phyloP scores from a whole-genome alignment of 2,797 vertebrate genomes.

The Sarcophilus harrisii region DNA sequence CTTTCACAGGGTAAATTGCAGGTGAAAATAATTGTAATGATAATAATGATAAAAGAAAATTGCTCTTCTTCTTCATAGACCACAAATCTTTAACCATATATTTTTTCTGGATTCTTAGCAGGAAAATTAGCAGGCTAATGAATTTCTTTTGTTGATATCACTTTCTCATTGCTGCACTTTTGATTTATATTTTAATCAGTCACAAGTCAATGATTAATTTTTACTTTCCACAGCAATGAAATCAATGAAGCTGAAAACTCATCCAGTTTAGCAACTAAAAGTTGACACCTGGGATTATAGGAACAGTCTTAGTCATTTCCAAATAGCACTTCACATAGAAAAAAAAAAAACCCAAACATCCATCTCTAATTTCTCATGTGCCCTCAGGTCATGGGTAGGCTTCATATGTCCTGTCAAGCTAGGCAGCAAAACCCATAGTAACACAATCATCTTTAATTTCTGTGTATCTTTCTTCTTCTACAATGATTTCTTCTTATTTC shows the following conservation, averaged over 20 bases:
- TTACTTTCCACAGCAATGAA: constrained; percentile 50
- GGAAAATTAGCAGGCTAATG: neutral
- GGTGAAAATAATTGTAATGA: neutral
- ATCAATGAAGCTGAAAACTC: constrained; percentile 59
- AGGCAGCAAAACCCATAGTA: constrained; percentile 1
- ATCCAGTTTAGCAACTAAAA: constrained; percentile 61
- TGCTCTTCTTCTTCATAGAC: neutral
- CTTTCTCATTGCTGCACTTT: constrained; percentile 46
- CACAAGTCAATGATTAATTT: constrained; percentile 75
- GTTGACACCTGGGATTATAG: constrained; percentile 27
- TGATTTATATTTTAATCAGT: constrained; percentile 76
- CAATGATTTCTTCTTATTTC: constrained; percentile 39
- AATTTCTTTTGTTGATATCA: constrained; percentile 20
- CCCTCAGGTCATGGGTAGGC: fast-evolving
- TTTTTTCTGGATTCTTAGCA: constrained; percentile 48
- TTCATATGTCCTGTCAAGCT: neutral
- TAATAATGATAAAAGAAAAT: neutral
- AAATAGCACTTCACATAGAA: constrained; percentile 23
- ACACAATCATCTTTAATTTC: constrained; percentile 26
- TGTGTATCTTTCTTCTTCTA: neutral
- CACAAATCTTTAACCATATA: constrained; percentile 40
- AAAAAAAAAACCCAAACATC: neutral
- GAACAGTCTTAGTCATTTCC: neutral
- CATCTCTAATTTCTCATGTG: neutral
- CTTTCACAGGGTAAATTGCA: constrained; percentile 24